These are phyloP conservation scores for Aphrophora alni DNA, from an alignment of 2,888 invertebrate genomes.

Conservation along the genomic window DNA sequence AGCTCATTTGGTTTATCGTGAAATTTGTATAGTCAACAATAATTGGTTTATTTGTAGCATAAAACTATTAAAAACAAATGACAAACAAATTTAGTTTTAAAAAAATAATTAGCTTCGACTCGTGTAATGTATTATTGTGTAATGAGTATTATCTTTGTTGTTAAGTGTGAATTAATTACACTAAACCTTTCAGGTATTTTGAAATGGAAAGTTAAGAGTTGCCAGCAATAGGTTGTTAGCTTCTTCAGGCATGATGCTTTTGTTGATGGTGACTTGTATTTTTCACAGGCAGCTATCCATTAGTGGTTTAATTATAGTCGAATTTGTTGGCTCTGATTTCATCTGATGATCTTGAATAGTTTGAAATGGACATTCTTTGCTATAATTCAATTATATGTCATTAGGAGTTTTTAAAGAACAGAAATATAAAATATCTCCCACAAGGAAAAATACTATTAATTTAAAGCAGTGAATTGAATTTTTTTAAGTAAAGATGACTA, in stretches of 20 bases:
- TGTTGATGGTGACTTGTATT: slow-evolving; percentile 1
- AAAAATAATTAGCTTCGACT: neutral
- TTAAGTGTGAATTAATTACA: slow-evolving; percentile 4
- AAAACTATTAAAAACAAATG: too few relatives aligned
- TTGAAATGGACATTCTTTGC: neutral
- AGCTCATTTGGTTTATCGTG: too few relatives aligned
- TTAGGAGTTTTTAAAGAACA: neutral
- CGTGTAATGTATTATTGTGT: neutral
- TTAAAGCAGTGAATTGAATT: too few relatives aligned
- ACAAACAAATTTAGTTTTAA: neutral
- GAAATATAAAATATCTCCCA: too few relatives aligned
- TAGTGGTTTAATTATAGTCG: neutral
- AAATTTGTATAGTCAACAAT: too few relatives aligned
- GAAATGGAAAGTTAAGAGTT: neutral
- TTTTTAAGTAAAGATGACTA: too few relatives aligned
- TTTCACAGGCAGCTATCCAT: neutral
- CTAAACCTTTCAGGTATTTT: neutral
- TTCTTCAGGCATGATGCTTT: neutral
- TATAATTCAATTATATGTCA: neutral
- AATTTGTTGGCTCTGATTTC: slow-evolving; percentile 2
- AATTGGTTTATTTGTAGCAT: too few relatives aligned
- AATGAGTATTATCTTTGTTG: neutral
- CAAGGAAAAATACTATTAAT: too few relatives aligned
- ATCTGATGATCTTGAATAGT: neutral
- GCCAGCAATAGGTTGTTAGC: neutral